Evolutionary conservation across 2,797 vertebrate genomes (phyloP), one percentile per base, ranked within the genome.

Genomic region (Fringilla coelebs): DNA sequence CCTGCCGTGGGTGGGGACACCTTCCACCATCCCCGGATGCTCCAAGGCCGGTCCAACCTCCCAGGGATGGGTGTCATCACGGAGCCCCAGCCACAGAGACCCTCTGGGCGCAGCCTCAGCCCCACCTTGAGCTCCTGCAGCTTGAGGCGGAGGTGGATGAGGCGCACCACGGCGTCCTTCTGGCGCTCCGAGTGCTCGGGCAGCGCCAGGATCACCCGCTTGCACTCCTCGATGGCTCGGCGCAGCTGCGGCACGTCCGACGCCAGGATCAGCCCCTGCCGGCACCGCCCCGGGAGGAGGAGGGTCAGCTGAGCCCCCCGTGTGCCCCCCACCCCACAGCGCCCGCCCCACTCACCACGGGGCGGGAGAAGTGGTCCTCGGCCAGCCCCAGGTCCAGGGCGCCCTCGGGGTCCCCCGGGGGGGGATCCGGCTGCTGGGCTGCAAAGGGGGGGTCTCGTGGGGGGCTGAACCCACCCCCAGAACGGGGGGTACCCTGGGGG

Each of bases 81-180:
- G 32, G 6, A 10, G 1, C 6, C 11, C 9, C 16, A 4, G 10
- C 26, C 46, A 6, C 2, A 8, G 74, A 43, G 18, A 9, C 7
- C 11, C 25, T 3, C 6, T 1, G 25, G 9, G 17, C 16, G 11
- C 8, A 3, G 5, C 17, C 29, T 9, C 36, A 13, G 40, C 28
- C 52, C 19, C 81, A 99, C 99, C 98, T 99, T 99, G 48, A 99
- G 98, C 91, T 99, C 99, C 96, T 99, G 99, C 22, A 99, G 98
- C 96, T 99, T 99, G 96, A 99, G 98, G 19, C 99, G 98, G 40
- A 99, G 98, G 92, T 99, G 99, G 77, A 99, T 99, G 38, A 99
- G 99, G 95, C 99, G 98, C 54, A 99, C 99, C 46, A 99, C 99
- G 0, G 99, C 99, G 8, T 99, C 99, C 94, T 99, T 99, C 97